phyloP scores from a whole-genome alignment of 1,140 invertebrate genomes.

The Goniozus legneri region DNA sequence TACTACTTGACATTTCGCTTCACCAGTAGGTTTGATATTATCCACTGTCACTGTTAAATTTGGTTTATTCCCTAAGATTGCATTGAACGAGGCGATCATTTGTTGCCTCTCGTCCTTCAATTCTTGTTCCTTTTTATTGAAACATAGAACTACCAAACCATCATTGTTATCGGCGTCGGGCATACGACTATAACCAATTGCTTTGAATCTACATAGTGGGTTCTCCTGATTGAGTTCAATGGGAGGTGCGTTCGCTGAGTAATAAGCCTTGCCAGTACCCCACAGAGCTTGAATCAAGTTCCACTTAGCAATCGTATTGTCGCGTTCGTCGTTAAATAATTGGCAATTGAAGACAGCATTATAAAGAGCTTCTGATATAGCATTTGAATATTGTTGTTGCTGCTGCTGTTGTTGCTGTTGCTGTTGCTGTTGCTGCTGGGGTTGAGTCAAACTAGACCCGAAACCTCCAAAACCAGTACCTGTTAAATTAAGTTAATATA shows the following conservation, averaged over 20 bases:
- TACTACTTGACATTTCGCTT: conserved; percentile 73
- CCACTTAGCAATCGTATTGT: conserved; percentile 87
- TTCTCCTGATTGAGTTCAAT: conserved; percentile 86
- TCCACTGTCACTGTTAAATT: conserved; percentile 77
- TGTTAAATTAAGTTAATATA: conserved; percentile 5
- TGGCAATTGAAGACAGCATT: conserved; percentile 80
- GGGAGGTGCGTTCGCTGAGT: conserved; percentile 66
- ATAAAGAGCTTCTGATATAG: conserved; percentile 67
- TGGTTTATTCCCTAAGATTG: conserved; percentile 77
- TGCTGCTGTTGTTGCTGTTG: conserved; percentile 59
- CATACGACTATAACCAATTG: conserved; percentile 83
- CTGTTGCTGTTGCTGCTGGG: conserved; percentile 53
- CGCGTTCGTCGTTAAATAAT: conserved; percentile 89
- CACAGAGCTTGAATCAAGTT: conserved; percentile 92
- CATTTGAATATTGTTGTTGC: conserved; percentile 57
- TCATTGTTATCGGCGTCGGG: conserved; percentile 81
- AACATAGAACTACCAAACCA: conserved; percentile 78
- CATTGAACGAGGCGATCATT: conserved; percentile 65
- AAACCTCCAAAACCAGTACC: conserved; percentile 31
- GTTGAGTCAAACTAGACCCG: conserved; percentile 36
- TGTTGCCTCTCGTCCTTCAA: conserved; percentile 71
- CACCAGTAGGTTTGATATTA: conserved; percentile 68
- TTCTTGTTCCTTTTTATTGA: conserved; percentile 76
- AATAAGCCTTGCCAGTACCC: conserved; percentile 83
- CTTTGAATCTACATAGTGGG: conserved; percentile 88